Conservation (phyloP, 2,888 invertebrate species). For the Ormyrus rosae region DNA sequence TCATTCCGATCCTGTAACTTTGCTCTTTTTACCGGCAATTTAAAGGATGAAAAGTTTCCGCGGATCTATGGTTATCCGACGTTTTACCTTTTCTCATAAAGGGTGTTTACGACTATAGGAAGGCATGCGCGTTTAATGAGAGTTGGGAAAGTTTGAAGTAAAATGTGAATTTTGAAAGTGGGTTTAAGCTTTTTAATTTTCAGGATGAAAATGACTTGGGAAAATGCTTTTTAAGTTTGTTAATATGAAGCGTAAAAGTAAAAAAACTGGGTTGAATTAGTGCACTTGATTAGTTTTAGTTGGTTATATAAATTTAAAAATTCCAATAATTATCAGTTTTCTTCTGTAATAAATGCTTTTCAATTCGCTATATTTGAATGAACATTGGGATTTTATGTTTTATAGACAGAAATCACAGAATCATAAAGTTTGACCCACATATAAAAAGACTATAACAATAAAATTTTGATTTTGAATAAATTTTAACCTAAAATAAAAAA, state of each 20-base stretch:
- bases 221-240: background rate
- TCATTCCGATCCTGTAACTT: no score
- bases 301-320: no score
- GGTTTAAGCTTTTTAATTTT: background rate
- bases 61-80: background rate
- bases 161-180: conserved; percentile 10
- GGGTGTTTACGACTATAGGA: conserved; percentile 13
- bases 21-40: no score
- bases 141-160: background rate
- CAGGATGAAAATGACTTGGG: background rate
- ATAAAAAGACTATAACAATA: no score
- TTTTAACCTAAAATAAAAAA: no score
- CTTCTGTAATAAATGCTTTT: background rate
- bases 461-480: no score
- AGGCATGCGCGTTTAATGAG: background rate
- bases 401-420: no score
- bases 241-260: background rate
- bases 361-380: background rate
- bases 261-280: background rate
- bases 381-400: background rate
- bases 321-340: no score
- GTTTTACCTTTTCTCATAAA: background rate
- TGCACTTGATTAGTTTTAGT: no score
- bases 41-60: no score
- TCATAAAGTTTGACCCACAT: no score